Conservation (phyloP, 1,140 invertebrate genomes). For the Hycleus phaleratus region DNA sequence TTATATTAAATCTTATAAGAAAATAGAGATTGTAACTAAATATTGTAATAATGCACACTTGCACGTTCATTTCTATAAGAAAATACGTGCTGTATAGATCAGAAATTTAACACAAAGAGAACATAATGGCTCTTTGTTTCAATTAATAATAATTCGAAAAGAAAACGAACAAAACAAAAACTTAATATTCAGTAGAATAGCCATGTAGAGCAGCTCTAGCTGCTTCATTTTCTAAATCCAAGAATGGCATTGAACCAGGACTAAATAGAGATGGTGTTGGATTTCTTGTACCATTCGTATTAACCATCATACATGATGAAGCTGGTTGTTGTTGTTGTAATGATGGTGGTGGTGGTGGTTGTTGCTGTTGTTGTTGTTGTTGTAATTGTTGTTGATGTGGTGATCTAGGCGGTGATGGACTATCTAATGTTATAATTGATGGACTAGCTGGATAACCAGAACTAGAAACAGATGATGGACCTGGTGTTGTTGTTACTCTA, state of each 20-base stretch:
- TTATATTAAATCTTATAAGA: too few relatives aligned
- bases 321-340: background rate
- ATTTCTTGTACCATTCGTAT: slow-evolving; percentile 14
- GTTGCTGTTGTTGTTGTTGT: slow-evolving; percentile 14
- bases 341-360: slow-evolving; percentile 38
- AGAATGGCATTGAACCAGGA: slow-evolving; percentile 23
- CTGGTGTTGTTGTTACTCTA: slow-evolving; percentile 39
- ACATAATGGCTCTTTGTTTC: too few relatives aligned
- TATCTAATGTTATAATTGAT: slow-evolving; percentile 49
- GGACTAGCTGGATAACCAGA: slow-evolving; percentile 47
- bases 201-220: slow-evolving; percentile 9
- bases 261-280: slow-evolving; percentile 2
- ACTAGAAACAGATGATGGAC: slow-evolving; percentile 45
- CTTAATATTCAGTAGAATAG: slow-evolving; percentile 3
- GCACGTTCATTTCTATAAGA: too few relatives aligned
- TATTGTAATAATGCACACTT: too few relatives aligned
- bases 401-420: slow-evolving; percentile 47
- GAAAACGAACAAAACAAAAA: background rate
- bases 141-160: too few relatives aligned
- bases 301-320: slow-evolving; percentile 25
- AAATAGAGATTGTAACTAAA: too few relatives aligned
- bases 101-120: too few relatives aligned
- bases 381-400: slow-evolving; percentile 15
- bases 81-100: too few relatives aligned
- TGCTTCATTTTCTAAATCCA: slow-evolving; percentile 29